Evolutionary conservation across 2,888 invertebrate species (phyloP).

Genomic region (Xiphydria camelus): DNA sequence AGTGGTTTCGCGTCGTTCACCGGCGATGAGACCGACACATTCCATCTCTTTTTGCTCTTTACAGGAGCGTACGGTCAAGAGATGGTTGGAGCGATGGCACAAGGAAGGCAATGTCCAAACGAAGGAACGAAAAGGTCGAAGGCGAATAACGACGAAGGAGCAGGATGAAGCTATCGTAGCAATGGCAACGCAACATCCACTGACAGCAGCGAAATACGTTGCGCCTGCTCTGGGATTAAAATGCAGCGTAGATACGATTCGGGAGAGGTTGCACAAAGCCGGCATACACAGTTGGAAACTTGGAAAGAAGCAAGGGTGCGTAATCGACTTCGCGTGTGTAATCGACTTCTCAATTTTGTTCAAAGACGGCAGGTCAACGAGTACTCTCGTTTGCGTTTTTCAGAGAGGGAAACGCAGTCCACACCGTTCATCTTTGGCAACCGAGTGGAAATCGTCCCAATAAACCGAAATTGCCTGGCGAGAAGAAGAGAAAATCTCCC

Average conservation of each 20-base stretch:
- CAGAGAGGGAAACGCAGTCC: conserved; percentile 53
- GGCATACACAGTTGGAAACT: conserved; percentile 56
- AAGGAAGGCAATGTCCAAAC: conserved; percentile 55
- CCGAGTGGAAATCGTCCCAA: conserved; percentile 54
- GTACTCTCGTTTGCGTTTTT: not conserved
- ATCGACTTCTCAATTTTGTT: too few species aligned
- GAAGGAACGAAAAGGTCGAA: conserved; percentile 53
- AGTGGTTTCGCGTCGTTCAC: too few species aligned
- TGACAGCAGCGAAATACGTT: conserved; percentile 55
- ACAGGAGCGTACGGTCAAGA: conserved; percentile 54
- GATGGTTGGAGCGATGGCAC: conserved; percentile 55
- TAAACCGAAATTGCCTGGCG: conserved; percentile 42
- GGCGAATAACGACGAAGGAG: conserved; percentile 54
- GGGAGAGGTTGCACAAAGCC: conserved; percentile 53
- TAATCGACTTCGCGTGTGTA: too few species aligned
- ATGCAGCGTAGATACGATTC: conserved; percentile 54
- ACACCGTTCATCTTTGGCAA: conserved; percentile 54
- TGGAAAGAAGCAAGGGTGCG: conserved; percentile 53
- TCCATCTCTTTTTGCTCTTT: too few species aligned
- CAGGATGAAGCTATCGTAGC: conserved; percentile 55
- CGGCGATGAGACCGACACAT: too few species aligned
- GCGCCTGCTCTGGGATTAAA: conserved; percentile 53
- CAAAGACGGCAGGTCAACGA: not conserved
- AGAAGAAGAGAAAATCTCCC: conserved; percentile 39
- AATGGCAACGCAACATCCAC: conserved; percentile 53